Conservation (phyloP, 2,113 vertebrate genomes). For the Cygnus buccinator region DNA sequence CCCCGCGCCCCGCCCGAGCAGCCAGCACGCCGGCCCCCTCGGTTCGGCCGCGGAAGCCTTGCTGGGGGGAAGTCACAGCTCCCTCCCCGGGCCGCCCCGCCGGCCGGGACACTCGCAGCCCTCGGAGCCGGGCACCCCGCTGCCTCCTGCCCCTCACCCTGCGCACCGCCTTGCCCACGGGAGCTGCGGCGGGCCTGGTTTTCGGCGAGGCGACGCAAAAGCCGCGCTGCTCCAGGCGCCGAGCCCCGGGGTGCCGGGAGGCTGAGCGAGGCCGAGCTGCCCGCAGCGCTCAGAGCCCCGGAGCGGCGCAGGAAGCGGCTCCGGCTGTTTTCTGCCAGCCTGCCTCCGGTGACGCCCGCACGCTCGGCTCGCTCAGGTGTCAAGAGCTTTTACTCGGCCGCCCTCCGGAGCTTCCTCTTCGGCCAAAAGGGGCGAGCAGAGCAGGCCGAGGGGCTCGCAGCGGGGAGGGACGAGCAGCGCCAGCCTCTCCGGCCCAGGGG, state of each 20-base stretch:
- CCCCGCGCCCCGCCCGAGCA: neutral
- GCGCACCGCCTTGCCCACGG: neutral
- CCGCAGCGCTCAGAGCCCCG: neutral
- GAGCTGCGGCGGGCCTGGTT: neutral
- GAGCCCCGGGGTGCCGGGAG: neutral
- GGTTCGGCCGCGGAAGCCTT: neutral
- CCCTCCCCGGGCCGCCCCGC: neutral
- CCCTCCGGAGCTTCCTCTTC: neutral
- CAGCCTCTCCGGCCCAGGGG: neutral
- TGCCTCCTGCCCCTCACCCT: rapidly evolving
- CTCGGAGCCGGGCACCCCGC: rapidly evolving
- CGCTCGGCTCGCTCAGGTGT: rapidly evolving
- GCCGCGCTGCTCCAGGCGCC: neutral
- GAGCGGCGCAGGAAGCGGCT: neutral
- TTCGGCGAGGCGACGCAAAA: neutral
- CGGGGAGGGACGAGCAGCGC: neutral
- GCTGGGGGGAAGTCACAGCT: neutral
- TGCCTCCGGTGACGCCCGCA: neutral
- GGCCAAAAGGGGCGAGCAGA: neutral
- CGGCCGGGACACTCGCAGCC: rapidly evolving
- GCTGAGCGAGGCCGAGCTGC: neutral
- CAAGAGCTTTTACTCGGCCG: neutral
- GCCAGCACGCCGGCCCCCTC: neutral
- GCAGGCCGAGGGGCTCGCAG: too few relatives aligned
- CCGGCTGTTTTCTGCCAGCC: neutral